These are phyloP conservation scores for Spodoptera litura DNA, from an alignment of 1,140 invertebrate genomes.

Conservation along the genomic window DNA sequence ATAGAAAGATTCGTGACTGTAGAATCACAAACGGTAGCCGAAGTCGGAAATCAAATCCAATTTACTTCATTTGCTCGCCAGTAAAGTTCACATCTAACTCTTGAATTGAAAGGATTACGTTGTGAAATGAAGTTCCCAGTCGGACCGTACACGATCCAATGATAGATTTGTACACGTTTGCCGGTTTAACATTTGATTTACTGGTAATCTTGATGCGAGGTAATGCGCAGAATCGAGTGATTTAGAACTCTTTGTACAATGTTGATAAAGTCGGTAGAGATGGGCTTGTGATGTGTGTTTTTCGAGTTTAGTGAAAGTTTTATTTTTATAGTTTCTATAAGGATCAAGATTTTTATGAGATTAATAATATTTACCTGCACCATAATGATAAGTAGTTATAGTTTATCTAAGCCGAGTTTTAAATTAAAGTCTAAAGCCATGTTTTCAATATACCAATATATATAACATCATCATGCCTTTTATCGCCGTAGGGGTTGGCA, in stretches of 20 bases:
- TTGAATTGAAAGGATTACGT: constrained; percentile 81
- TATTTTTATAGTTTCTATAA: no score
- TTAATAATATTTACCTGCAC: no score
- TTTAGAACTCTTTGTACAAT: constrained; percentile 32
- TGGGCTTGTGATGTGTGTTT: neutral
- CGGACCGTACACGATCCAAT: constrained; percentile 57
- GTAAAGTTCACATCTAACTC: constrained; percentile 81
- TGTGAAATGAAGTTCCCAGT: constrained; percentile 69
- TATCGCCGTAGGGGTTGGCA: no score
- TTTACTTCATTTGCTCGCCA: constrained; percentile 81
- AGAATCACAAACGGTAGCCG: constrained; percentile 75
- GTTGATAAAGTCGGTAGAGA: constrained; percentile 13
- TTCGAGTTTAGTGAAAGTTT: no score
- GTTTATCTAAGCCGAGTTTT: no score
- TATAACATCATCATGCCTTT: no score
- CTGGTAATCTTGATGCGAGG: constrained; percentile 41
- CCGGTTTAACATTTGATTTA: constrained; percentile 48
- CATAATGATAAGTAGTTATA: no score
- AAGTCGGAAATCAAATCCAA: constrained; percentile 81
- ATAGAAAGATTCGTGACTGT: constrained; percentile 77
- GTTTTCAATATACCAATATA: no score
- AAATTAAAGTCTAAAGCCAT: no score
- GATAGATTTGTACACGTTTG: constrained; percentile 62
- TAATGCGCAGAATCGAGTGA: constrained; percentile 43
- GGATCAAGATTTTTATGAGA: no score